Base-by-base conservation (phyloP, 1,140 invertebrate species). In the Aplysia californica region DNA sequence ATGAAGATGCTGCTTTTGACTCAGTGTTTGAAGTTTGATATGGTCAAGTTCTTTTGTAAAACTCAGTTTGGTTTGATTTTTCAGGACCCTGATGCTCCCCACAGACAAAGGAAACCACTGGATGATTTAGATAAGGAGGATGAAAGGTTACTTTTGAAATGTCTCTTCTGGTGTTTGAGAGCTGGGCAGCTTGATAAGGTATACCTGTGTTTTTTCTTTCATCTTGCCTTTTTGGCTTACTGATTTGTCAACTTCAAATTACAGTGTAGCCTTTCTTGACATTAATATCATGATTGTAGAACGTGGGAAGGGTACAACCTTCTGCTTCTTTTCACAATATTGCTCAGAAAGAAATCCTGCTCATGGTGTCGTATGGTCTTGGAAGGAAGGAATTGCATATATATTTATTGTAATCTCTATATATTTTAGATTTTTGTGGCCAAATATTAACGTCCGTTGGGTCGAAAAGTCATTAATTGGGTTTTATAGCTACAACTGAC, bases 81-180 rank as follows among this genome's bases (percentile, higher is more conserved):
- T 23, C 65, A 89, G 82, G 97, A 99, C 91, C 97, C 97, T n/a
- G 97, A 99, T 93, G 96, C 96, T 39, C 94, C 95, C 0, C 90
- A 93, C 29, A 91, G 96, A 75, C 93, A 97, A 84, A 93, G 93
- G 26, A 94, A 92, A 86, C 92, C 92, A 31, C 90, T 98, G 23
- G 96, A 98, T 90, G 94, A 96, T 85, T 90, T 98, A 66, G 97
- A 99, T 88, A 82, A 92, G 87, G 92, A 97, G 88, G 96, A 98
- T 92, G 96, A 98, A 84, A 91, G 91, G 74, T 91, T 94, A 80
- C 88, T 98, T 1, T 88, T 94, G 31, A 92, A 90, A 75, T 87
- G 89, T 79, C 91, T 97, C 44, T 96, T 96, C 84, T 90, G 91
- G n/a, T 92, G 94, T 90, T 92, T 98, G 55, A 91, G 96, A 41